A percentile compares a stretch with the other conserved stretches of the same genome.
These are phyloP conservation scores for Euwallacea similis DNA, from an alignment of 1,140 invertebrate species.

Conservation along the genomic window DNA sequence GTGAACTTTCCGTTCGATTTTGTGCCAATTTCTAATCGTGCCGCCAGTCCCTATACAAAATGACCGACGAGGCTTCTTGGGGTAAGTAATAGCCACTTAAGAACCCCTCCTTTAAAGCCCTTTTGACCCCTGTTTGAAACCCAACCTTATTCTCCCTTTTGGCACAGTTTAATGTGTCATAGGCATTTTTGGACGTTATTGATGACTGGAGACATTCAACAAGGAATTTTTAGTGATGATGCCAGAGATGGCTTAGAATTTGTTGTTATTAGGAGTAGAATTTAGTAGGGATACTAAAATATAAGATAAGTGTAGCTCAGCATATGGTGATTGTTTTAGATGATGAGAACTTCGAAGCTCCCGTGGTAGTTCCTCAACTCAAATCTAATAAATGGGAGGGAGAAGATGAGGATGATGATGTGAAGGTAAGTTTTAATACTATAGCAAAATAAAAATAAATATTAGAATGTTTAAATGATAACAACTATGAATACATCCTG, in stretches of 20 bases:
- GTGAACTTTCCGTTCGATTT: constrained; percentile 47
- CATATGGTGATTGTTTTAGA: constrained; percentile 43
- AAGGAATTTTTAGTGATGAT: constrained; percentile 1
- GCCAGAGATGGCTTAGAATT: neutral
- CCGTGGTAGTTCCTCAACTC: constrained; percentile 27
- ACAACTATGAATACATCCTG: no score
- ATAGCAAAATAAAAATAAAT: no score
- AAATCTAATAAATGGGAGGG: constrained; percentile 80
- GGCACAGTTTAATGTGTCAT: no score
- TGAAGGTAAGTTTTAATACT: constrained; percentile 65
- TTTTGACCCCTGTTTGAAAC: no score
- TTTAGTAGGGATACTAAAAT: no score
- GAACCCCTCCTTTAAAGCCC: no score
- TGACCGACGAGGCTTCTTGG: constrained; percentile 51
- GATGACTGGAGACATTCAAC: neutral
- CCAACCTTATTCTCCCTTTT: no score
- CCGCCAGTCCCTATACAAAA: constrained; percentile 35
- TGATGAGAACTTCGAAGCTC: constrained; percentile 52
- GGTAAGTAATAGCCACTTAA: constrained; percentile 41
- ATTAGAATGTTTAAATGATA: no score
- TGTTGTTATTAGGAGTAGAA: no score
- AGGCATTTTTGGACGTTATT: no score
- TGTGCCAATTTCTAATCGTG: constrained; percentile 45
- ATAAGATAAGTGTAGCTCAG: neutral
- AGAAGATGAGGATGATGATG: constrained; percentile 82